Evolutionary conservation across 2,113 vertebrate genomes (phyloP).

Genomic region (Eptesicus fuscus): DNA sequence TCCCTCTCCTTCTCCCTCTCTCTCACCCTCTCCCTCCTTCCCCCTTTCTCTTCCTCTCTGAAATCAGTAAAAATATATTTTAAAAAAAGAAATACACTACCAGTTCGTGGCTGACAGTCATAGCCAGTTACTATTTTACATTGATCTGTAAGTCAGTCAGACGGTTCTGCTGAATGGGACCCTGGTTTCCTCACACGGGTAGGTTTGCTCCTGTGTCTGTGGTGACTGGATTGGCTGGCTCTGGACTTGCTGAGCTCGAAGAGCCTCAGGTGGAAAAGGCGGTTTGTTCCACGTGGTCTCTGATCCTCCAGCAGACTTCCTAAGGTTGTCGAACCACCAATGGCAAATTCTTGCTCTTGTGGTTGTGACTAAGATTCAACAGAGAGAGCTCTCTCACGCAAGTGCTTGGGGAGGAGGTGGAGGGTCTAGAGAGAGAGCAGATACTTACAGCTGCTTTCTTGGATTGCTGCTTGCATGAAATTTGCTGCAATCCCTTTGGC

Average conservation of each 20-base stretch:
- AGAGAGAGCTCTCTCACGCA: not conserved
- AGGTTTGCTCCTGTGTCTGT: not conserved
- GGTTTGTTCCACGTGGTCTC: not conserved
- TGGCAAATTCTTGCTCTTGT: not conserved
- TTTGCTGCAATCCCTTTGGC: not conserved
- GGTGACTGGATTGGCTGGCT: not conserved
- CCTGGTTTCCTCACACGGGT: fast-evolving
- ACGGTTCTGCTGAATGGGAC: not conserved
- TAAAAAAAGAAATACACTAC: not conserved
- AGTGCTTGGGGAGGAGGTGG: not conserved
- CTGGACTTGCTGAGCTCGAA: not conserved
- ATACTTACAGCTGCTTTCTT: not conserved
- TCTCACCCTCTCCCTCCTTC: too few species aligned
- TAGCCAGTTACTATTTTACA: not conserved
- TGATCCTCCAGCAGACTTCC: not conserved
- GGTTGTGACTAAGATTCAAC: not conserved
- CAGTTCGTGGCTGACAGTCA: not conserved
- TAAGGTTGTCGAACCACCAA: too few species aligned
- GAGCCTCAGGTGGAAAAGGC: not conserved
- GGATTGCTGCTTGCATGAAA: not conserved
- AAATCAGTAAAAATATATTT: too few species aligned
- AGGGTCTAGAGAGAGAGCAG: not conserved
- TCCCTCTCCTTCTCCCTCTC: too few species aligned
- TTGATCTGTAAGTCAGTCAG: not conserved
- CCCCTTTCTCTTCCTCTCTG: too few species aligned